Evolutionary conservation across 2,888 invertebrate genomes (phyloP).

Genomic region (Ashinkailepas kermadecensis): DNA sequence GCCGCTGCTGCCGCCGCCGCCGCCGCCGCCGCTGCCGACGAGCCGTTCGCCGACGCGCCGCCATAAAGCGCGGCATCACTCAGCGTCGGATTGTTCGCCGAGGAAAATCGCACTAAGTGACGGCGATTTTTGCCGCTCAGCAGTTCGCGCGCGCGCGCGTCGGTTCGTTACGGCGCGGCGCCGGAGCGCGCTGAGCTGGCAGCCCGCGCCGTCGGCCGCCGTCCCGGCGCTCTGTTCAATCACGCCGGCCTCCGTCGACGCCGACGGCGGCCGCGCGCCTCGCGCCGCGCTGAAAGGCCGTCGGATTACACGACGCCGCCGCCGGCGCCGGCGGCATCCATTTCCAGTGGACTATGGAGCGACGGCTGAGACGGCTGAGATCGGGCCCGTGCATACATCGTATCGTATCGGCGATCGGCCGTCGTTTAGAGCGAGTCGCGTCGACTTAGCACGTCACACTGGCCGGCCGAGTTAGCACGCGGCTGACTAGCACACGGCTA

Average conservation of each 20-base stretch:
- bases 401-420: too few relatives aligned
- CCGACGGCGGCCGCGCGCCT: not conserved
- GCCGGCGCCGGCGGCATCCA: not conserved
- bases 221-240: too few relatives aligned
- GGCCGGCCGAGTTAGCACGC: too few relatives aligned
- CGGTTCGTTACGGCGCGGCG: not conserved
- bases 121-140: conserved; percentile 10
- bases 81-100: too few relatives aligned
- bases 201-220: not conserved
- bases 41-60: not conserved
- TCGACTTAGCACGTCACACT: too few relatives aligned
- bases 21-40: not conserved
- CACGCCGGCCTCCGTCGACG: too few relatives aligned
- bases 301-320: not conserved
- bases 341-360: not conserved
- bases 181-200: not conserved
- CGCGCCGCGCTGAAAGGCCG: conserved; percentile 7
- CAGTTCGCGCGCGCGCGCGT: not conserved
- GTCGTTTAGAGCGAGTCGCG: too few relatives aligned
- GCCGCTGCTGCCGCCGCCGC: too few relatives aligned
- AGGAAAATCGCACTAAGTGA: not conserved
- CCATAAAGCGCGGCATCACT: not conserved
- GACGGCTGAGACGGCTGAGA: too few relatives aligned
- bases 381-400: too few relatives aligned
- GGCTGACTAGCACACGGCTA: too few relatives aligned